Percentiles rank a stretch among this genome's conserved stretches.
These are phyloP conservation scores for Melanostoma mellinum DNA, from an alignment of 2,888 invertebrate genomes.

Conservation along the genomic window DNA sequence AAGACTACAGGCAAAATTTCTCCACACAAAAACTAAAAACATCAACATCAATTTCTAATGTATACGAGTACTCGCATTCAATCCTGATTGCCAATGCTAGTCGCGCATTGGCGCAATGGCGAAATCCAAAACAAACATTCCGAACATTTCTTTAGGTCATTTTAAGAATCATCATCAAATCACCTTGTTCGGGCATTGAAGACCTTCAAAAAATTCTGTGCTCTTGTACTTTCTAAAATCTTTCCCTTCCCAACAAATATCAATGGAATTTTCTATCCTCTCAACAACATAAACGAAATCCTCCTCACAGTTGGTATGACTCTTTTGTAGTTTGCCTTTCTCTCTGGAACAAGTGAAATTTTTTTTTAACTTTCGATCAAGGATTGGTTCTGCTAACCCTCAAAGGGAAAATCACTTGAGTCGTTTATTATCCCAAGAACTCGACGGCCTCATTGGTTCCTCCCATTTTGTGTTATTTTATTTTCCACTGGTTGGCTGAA, in stretches of 20 bases:
- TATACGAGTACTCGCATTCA: slow-evolving; percentile 5
- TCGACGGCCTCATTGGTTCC: slow-evolving; percentile 57
- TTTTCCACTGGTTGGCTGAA: slow-evolving; percentile 60
- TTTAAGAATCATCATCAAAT: slow-evolving; percentile 22
- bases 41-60: background rate
- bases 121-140: slow-evolving; percentile 65
- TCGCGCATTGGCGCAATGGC: slow-evolving; percentile 58
- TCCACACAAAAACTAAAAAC: background rate
- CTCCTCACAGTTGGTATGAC: slow-evolving; percentile 33
- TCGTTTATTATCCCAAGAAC: background rate
- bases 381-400: slow-evolving; percentile 39
- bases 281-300: slow-evolving; percentile 13
- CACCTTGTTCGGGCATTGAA: background rate
- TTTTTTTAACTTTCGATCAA: slow-evolving; percentile 30
- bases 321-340: slow-evolving; percentile 47
- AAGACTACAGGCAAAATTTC: background rate
- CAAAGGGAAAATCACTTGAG: slow-evolving; percentile 20
- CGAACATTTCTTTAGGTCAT: slow-evolving; percentile 59
- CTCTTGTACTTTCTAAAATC: slow-evolving; percentile 56
- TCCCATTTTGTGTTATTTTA: slow-evolving; percentile 51
- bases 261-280: slow-evolving; percentile 47
- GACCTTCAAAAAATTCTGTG: slow-evolving; percentile 12
- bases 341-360: slow-evolving; percentile 40
- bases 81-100: slow-evolving; percentile 57
- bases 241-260: slow-evolving; percentile 66